A percentile compares a stretch with the other conserved stretches of the same genome.
Evolutionary conservation across 2,888 invertebrate genomes (phyloP).

Genomic region (Crossocerus cetratus): DNA sequence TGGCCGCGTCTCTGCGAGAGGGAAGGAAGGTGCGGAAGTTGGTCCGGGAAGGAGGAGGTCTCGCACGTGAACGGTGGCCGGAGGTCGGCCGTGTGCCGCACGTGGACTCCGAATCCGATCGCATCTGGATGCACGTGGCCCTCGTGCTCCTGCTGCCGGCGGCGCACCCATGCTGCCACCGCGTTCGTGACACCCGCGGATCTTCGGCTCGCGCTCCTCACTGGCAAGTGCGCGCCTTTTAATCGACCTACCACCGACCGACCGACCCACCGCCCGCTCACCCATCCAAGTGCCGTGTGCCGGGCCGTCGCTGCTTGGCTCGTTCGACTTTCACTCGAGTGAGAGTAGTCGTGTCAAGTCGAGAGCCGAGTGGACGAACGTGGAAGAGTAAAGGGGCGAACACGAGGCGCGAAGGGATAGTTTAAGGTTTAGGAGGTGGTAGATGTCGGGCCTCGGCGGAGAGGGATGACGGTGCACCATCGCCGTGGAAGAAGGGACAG

Average conservation of each 20-base stretch:
- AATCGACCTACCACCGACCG: neutral
- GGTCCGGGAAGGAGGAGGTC: too few species aligned
- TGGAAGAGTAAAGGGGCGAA: neutral
- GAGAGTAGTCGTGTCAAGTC: neutral
- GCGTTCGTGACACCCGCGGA: slow-evolving; percentile 26
- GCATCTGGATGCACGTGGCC: slow-evolving; percentile 53
- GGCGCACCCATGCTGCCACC: slow-evolving; percentile 23
- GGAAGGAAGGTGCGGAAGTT: neutral
- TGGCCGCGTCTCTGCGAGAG: neutral
- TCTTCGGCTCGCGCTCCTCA: slow-evolving; percentile 31
- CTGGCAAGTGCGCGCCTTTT: slow-evolving; percentile 1
- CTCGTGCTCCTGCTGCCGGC: slow-evolving; percentile 39
- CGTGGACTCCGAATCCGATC: slow-evolving; percentile 49
- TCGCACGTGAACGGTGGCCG: slow-evolving; percentile 8
- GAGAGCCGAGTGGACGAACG: slow-evolving; percentile 8
- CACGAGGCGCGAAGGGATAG: neutral
- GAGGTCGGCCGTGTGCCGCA: slow-evolving; percentile 14
- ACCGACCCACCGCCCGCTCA: too few species aligned
- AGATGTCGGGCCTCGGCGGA: slow-evolving; percentile 50
- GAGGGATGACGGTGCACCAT: slow-evolving; percentile 59
- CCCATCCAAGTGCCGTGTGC: neutral
- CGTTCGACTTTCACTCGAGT: slow-evolving; percentile 32
- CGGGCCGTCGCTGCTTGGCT: neutral
- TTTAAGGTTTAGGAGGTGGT: too few species aligned
- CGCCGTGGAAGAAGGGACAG: slow-evolving; percentile 33